Base-by-base conservation (phyloP, 2,797 vertebrate species). In the Fringilla coelebs region DNA sequence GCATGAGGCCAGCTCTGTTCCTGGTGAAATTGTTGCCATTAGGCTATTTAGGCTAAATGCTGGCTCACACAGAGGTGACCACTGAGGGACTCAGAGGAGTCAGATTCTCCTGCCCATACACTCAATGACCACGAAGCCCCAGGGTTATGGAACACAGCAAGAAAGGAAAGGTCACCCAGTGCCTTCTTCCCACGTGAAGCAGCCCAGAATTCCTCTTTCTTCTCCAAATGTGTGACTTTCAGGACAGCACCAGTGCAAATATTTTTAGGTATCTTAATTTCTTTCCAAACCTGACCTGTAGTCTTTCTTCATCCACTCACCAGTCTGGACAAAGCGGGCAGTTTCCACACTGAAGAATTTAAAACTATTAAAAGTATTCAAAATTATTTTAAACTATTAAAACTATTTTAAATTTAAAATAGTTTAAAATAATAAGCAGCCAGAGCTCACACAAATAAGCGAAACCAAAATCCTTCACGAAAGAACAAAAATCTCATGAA, bases 21-120 rank as follows among this genome's bases (percentile, higher is more conserved):
- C 61, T 9, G 7, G 19, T 36, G n/a, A 67, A 43, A 28, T 36
- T 32, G 72, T 14, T 84, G 52, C 76, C 32, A 31, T 65, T 9
- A 29, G 7, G 13, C 52, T 43, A 32, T 52, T n/a, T 32, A n/a
- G 57, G 57, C 15, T 49, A 58, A 85, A 63, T 41, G n/a, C 73
- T 61, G 71, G 19, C 49, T 67, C 66, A 11, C 16, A 2, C 1
- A 32, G 46, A 41, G 26, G n/a, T 83, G 21, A 16, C 28, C 32
- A 9, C 0, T 8, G 48, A 28, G 26, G 13, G 60, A 32, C 19
- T 32, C 41, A 18, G 49, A 54, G 32, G 3, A 43, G 31, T 4
- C 25, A n/a, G 18, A 25, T 16, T 21, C n/a, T 17, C 9, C 18
- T 63, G 38, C 29, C 71, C 29, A 3, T 2, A 3, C 0, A 1